Evolutionary conservation across 2,888 invertebrate genomes (phyloP).

Genomic region (Caradrina kadenii): DNA sequence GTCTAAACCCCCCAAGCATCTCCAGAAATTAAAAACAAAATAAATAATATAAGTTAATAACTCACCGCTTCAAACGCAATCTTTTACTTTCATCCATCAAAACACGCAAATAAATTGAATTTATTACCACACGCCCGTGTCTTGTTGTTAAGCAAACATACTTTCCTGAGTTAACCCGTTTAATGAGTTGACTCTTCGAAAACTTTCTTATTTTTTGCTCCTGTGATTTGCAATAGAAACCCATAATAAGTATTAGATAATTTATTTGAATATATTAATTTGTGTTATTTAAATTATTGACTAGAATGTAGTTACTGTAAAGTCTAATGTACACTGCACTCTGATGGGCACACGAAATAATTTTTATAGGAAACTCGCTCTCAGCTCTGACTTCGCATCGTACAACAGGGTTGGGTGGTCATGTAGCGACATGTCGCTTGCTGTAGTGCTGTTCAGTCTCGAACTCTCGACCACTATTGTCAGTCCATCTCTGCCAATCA

Average conservation of each 20-base stretch:
- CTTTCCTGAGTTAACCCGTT: slow-evolving; percentile 62
- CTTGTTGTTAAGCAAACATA: slow-evolving; percentile 60
- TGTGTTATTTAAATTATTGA: slow-evolving; percentile 48
- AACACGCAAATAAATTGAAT: slow-evolving; percentile 56
- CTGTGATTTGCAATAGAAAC: slow-evolving; percentile 65
- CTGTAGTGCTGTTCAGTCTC: slow-evolving; percentile 62
- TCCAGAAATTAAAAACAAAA: background rate
- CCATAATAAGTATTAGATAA: slow-evolving; percentile 61
- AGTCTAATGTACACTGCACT: slow-evolving; percentile 35
- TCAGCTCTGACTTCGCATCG: slow-evolving; percentile 42
- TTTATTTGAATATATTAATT: slow-evolving; percentile 53
- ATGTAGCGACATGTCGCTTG: slow-evolving; percentile 74
- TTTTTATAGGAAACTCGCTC: slow-evolving; percentile 39
- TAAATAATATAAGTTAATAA: slow-evolving; percentile 29
- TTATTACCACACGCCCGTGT: slow-evolving; percentile 56
- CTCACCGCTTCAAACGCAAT: slow-evolving; percentile 65
- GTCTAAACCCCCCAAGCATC: no score
- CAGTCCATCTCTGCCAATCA: slow-evolving; percentile 24
- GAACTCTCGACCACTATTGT: slow-evolving; percentile 33
- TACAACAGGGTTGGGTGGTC: slow-evolving; percentile 54
- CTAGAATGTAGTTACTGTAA: slow-evolving; percentile 47
- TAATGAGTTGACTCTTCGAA: slow-evolving; percentile 46
- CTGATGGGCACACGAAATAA: slow-evolving; percentile 42
- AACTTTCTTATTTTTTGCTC: slow-evolving; percentile 57
- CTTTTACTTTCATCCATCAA: slow-evolving; percentile 61